These are phyloP conservation scores for Ophion costatus DNA, from an alignment of 2,888 invertebrate species.

Conservation along the genomic window DNA sequence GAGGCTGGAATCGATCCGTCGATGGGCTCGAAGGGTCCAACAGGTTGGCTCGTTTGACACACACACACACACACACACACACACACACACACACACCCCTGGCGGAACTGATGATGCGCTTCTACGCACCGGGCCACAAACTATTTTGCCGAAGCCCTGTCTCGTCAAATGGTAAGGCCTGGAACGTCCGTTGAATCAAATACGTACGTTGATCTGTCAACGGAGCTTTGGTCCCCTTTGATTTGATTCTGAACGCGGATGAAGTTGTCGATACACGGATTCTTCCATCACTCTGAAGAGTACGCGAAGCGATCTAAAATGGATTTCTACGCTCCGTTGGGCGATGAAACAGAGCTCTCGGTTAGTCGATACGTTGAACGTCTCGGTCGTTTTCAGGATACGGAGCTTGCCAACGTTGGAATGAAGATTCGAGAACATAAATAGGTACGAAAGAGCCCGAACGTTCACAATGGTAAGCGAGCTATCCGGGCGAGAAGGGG, in stretches of 20 bases:
- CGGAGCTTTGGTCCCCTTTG: slow-evolving; percentile 19
- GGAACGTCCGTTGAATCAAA: slow-evolving; percentile 25
- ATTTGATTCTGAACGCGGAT: background rate
- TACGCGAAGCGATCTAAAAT: background rate
- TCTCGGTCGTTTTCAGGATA: no score
- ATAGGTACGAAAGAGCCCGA: background rate
- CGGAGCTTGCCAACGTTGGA: no score
- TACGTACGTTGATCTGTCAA: slow-evolving; percentile 32
- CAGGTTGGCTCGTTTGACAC: slow-evolving; percentile 59
- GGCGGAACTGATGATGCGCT: slow-evolving; percentile 22
- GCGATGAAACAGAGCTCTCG: background rate
- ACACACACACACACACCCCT: slow-evolving; percentile 31
- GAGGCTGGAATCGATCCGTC: slow-evolving; percentile 40
- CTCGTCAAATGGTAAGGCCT: slow-evolving; percentile 37
- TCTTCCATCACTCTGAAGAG: background rate
- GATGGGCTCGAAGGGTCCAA: slow-evolving; percentile 49
- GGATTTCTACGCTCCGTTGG: background rate
- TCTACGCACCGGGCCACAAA: slow-evolving; percentile 29
- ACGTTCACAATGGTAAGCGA: no score
- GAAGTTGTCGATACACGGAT: background rate
- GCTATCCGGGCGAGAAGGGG: background rate
- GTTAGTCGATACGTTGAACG: background rate
- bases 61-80: slow-evolving; percentile 36
- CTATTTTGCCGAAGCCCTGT: slow-evolving; percentile 47
- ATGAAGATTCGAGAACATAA: no score